A percentile compares a stretch with the other conserved stretches of the same genome.
Evolutionary conservation across 2,888 invertebrate species (phyloP).

Genomic region (Cheiracanthium punctorium): DNA sequence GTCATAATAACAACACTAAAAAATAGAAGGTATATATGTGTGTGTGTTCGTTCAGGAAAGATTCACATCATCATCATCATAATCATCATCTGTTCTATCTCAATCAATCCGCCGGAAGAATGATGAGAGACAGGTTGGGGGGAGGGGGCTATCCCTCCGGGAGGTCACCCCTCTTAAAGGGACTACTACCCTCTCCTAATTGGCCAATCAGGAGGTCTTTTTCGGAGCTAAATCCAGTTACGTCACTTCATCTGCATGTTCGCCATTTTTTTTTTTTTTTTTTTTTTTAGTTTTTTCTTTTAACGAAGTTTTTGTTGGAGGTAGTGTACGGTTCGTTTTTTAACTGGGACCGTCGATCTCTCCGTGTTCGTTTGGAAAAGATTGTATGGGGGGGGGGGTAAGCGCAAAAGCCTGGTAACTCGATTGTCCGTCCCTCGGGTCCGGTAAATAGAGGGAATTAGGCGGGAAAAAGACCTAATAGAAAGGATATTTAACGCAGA

Average conservation of each 20-base stretch:
- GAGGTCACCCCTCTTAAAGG: not conserved
- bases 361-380: not conserved
- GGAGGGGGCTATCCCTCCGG: not conserved
- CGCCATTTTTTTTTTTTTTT: no score
- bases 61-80: no score
- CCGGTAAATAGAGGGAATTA: not conserved
- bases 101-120: slow-evolving; percentile 5
- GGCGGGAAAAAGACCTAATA: not conserved
- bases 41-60: not conserved
- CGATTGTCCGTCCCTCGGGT: not conserved
- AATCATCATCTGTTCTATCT: not conserved
- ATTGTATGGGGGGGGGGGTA: not conserved
- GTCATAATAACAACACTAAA: no score
- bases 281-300: no score
- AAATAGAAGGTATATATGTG: no score
- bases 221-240: slow-evolving; percentile 35
- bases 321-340: slow-evolving; percentile 29
- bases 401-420: not conserved
- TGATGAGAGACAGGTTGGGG: no score
- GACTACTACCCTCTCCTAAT: slow-evolving; percentile 3
- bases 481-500: not conserved
- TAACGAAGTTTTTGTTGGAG: slow-evolving; percentile 39
- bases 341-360: slow-evolving; percentile 14
- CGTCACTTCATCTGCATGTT: slow-evolving; percentile 35
- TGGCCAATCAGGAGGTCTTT: slow-evolving; percentile 10